phyloP scores from a whole-genome alignment of 2,888 invertebrate genomes.

The Ochlodes sylvanus region DNA sequence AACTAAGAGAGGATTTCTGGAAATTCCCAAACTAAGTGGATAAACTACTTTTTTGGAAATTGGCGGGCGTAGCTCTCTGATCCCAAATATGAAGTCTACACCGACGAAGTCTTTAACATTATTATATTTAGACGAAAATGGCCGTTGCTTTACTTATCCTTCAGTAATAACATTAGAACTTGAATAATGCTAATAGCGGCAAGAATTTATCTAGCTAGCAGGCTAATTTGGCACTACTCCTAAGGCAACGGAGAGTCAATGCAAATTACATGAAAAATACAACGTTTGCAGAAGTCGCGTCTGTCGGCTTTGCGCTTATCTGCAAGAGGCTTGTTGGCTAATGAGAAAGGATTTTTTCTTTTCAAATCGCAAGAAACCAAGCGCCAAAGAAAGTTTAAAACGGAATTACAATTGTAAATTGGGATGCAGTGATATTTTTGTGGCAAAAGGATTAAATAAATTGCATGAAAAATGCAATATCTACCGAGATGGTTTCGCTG shows the following conservation, averaged over 20 bases:
- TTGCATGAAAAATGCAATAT: slow-evolving; percentile 13
- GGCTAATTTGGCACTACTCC: slow-evolving; percentile 26
- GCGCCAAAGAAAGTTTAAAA: slow-evolving; percentile 13
- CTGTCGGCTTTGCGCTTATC: slow-evolving; percentile 26
- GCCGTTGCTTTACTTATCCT: too few species aligned
- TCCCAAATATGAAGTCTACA: too few species aligned
- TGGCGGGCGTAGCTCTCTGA: too few species aligned
- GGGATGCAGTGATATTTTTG: slow-evolving; percentile 7
- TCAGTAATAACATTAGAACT: too few species aligned
- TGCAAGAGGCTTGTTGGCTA: slow-evolving; percentile 20
- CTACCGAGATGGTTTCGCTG: background rate
- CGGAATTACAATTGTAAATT: slow-evolving; percentile 23
- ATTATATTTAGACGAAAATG: too few species aligned
- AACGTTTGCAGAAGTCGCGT: slow-evolving; percentile 13
- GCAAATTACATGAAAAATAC: slow-evolving; percentile 34
- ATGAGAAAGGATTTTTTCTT: slow-evolving; percentile 29
- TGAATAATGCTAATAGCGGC: background rate
- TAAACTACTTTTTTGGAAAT: too few species aligned
- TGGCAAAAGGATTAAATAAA: slow-evolving; percentile 6
- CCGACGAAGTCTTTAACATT: too few species aligned
- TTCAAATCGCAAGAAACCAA: slow-evolving; percentile 27
- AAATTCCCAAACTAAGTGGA: too few species aligned
- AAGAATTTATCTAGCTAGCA: background rate
- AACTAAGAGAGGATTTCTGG: too few species aligned
- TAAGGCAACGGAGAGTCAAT: slow-evolving; percentile 8